Percentiles rank a stretch among this genome's conserved stretches.
Conservation (phyloP, 64 coral and sea anemone genomes). For the Astreopora myriophthalma region DNA sequence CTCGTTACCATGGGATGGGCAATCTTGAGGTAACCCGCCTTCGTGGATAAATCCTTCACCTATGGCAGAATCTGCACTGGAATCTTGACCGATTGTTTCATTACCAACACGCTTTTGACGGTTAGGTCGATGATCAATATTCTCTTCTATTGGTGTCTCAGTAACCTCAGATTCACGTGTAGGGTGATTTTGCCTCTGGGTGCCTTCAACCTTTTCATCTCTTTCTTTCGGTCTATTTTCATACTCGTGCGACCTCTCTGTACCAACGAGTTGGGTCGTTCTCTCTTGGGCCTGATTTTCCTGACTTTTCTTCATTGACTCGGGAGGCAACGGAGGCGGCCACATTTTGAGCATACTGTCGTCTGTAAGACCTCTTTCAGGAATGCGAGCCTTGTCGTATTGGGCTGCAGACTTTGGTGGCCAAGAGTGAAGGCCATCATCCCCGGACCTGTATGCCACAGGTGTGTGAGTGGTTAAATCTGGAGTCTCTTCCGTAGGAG, state of each 20-base stretch:
- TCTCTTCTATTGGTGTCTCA: background rate
- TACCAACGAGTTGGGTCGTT: background rate
- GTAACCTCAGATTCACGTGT: background rate
- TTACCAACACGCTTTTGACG: background rate
- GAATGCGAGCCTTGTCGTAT: background rate
- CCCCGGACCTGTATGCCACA: background rate
- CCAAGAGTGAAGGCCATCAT: slow-evolving; percentile 63
- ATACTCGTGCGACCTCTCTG: background rate
- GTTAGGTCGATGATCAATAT: background rate
- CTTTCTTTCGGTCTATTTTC: background rate
- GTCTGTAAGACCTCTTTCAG: background rate
- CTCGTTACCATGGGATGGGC: background rate
- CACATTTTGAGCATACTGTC: slow-evolving; percentile 26
- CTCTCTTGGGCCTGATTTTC: background rate
- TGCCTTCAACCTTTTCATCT: background rate
- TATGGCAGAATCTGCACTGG: background rate
- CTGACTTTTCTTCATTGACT: background rate
- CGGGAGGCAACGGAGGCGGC: slow-evolving; percentile 49
- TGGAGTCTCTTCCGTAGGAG: background rate
- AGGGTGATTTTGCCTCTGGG: background rate
- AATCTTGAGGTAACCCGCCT: background rate
- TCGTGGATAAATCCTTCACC: background rate
- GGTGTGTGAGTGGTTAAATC: background rate
- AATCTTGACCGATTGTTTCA: background rate
- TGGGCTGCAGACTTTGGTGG: slow-evolving; percentile 51